Percentiles rank a stretch among this genome's conserved stretches.
Evolutionary conservation across 2,888 invertebrate genomes (phyloP).

Genomic region (Drosophila anomelani): DNA sequence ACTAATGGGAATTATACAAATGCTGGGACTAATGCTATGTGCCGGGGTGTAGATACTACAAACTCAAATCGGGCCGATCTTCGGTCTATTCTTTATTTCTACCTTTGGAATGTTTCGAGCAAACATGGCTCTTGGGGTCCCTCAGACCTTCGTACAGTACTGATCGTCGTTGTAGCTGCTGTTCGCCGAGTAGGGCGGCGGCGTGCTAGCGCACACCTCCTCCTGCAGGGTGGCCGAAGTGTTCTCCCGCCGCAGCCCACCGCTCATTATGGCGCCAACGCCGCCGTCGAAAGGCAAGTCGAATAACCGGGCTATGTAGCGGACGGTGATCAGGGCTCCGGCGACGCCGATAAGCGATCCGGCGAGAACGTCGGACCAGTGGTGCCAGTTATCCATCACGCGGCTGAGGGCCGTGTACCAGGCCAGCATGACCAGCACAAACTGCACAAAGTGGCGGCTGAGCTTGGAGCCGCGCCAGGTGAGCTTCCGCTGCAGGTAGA

Average conservation of each 20-base stretch:
- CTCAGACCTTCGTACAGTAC: conserved; percentile 79
- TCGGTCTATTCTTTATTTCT: conserved; percentile 26
- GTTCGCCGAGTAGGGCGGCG: conserved; percentile 74
- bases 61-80: conserved; percentile 2
- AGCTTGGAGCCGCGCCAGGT: conserved; percentile 92
- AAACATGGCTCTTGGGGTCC: neutral
- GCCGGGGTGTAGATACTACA: conserved; percentile 22
- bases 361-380: conserved; percentile 80
- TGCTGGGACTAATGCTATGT: conserved; percentile 15
- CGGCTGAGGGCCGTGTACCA: conserved; percentile 81
- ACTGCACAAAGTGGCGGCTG: conserved; percentile 91
- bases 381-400: conserved; percentile 81
- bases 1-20: conserved; percentile 31
- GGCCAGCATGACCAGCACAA: conserved; percentile 75
- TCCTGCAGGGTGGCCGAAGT: conserved; percentile 76
- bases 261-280: conserved; percentile 15
- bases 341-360: conserved; percentile 70
- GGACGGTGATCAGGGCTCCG: conserved; percentile 72
- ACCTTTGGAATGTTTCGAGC: conserved; percentile 58
- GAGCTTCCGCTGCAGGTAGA: conserved; percentile 94
- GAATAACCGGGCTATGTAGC: conserved; percentile 65
- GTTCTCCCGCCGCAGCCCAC: conserved; percentile 60
- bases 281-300: conserved; percentile 31
- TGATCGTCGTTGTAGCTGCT: conserved; percentile 63
- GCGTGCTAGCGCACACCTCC: conserved; percentile 72